Base-by-base conservation (phyloP, 2,797 vertebrate genomes). In the Oryzias sinensis region DNA sequence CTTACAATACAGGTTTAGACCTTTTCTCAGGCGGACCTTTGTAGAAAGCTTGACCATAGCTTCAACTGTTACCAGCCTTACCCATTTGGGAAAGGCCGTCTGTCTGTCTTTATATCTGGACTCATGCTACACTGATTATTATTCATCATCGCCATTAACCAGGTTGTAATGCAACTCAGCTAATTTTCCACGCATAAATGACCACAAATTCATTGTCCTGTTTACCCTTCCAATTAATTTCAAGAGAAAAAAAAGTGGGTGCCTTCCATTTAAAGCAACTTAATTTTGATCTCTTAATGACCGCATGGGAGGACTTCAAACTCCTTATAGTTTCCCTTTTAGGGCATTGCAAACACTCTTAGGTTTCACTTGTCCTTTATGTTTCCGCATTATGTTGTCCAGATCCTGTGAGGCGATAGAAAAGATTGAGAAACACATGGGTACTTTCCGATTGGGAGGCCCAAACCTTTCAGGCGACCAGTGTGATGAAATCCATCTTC, bases 181-280 rank as follows among this genome's bases (percentile, higher is more conserved):
- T 57, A 57, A 74, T 76, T 86, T 59, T 79, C 65, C 80, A 78
- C 82, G 83, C 74, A 80, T 74, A 59, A 79, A 68, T 77, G 72
- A 77, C 59, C 71, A 69, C 68, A 70, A 53, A 79, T 67, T 55
- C 57, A 72, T 83, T 70, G 56, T 78, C 79, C 69, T 76, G 69
- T 88, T 85, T 85, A 82, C 65, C 14, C 37, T 59, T 51, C 64
- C 67, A 43, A 79, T 87, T 80, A 43, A 68, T 79, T 79, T 82
- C 70, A 74, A 83, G 77, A 86, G 79, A 85, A 72, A 65, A 33
- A 17, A 0, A 51, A 63, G 74, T 75, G 72, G 76, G 22, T 49
- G 70, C 65, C 53, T 82, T 85, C 77, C 65, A 58, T 63, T 80
- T 81, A 16, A 56, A 65, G 68, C 40, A 60, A 61, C 77, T 79